Conservation (phyloP, 2,888 invertebrate species). For the Cheilosia vulpina region DNA sequence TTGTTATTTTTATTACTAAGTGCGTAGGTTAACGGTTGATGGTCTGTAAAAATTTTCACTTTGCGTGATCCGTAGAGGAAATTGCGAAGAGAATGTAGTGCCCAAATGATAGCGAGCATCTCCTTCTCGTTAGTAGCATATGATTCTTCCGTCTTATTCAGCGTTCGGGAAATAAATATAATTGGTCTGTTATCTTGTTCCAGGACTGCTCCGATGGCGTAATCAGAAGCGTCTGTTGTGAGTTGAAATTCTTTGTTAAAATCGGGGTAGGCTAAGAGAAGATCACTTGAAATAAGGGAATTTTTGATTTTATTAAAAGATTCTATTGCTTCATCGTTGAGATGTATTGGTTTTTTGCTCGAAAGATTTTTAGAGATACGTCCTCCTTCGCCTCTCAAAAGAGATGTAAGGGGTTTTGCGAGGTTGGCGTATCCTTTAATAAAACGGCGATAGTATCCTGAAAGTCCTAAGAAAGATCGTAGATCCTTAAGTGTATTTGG, state of each 20-base stretch:
- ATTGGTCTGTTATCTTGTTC: background rate
- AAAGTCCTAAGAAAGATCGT: constrained; percentile 39
- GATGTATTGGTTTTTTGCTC: constrained; percentile 13
- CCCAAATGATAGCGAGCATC: constrained; percentile 38
- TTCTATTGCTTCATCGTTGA: constrained; percentile 15
- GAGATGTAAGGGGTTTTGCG: constrained; percentile 33
- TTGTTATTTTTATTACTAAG: no score
- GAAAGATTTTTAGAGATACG: constrained; percentile 38
- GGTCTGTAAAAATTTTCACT: rapidly evolving
- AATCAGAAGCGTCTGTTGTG: constrained; percentile 60
- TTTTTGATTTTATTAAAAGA: constrained; percentile 41
- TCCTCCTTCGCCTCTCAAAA: constrained; percentile 48
- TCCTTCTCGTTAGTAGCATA: constrained; percentile 60
- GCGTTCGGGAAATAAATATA: constrained; percentile 11
- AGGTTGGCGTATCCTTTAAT: constrained; percentile 41
- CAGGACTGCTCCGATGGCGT: constrained; percentile 51
- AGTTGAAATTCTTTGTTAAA: constrained; percentile 56
- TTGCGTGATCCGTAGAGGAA: constrained; percentile 35
- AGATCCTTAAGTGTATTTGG: constrained; percentile 47
- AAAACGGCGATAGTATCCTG: constrained; percentile 50
- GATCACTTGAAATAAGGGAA: constrained; percentile 12
- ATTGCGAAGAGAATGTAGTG: constrained; percentile 8
- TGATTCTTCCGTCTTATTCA: constrained; percentile 47
- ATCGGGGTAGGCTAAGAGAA: constrained; percentile 47
- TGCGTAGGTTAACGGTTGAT: no score